Evolutionary conservation across 2,113 vertebrate species (phyloP).

Genomic region (Corydoras sp.): DNA sequence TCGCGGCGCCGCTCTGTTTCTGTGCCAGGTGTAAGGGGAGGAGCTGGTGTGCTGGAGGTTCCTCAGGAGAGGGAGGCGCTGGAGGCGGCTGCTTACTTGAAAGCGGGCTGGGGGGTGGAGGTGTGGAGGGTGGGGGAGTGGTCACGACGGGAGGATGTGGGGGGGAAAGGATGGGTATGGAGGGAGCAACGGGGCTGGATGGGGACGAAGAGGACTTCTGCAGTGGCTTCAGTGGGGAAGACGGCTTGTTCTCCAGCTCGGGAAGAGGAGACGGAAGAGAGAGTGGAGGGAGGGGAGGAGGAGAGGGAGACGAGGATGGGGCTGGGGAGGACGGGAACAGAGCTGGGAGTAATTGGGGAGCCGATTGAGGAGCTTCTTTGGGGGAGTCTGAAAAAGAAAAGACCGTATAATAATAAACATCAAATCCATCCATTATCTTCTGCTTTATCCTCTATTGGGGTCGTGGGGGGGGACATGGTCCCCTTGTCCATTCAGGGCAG

Average conservation of each 20-base stretch:
- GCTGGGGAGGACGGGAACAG: slow-evolving; percentile 55
- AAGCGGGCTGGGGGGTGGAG: slow-evolving; percentile 38
- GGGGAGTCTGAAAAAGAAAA: slow-evolving; percentile 46
- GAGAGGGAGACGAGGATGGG: slow-evolving; percentile 33
- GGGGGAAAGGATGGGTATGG: slow-evolving; percentile 34
- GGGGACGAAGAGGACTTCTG: slow-evolving; percentile 39
- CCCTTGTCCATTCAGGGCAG: too few relatives aligned
- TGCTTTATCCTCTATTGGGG: too few relatives aligned
- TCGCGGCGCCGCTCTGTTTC: slow-evolving; percentile 84
- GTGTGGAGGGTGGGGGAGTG: slow-evolving; percentile 9
- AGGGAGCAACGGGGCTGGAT: slow-evolving; percentile 21
- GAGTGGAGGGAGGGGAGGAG: slow-evolving; percentile 46
- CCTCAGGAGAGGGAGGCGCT: slow-evolving; percentile 58
- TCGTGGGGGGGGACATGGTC: too few relatives aligned
- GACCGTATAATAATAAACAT: too few relatives aligned
- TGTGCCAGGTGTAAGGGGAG: slow-evolving; percentile 79
- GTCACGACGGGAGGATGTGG: slow-evolving; percentile 21
- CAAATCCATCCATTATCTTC: too few relatives aligned
- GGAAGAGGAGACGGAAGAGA: slow-evolving; percentile 43
- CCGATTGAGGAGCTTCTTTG: slow-evolving; percentile 56
- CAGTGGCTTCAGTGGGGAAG: slow-evolving; percentile 26
- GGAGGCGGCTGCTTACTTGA: slow-evolving; percentile 53
- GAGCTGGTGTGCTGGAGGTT: slow-evolving; percentile 60
- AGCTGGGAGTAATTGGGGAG: slow-evolving; percentile 53
- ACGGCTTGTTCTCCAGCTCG: slow-evolving; percentile 55